Base-by-base conservation (phyloP, 1,140 invertebrate genomes). In the Leptinotarsa texana region DNA sequence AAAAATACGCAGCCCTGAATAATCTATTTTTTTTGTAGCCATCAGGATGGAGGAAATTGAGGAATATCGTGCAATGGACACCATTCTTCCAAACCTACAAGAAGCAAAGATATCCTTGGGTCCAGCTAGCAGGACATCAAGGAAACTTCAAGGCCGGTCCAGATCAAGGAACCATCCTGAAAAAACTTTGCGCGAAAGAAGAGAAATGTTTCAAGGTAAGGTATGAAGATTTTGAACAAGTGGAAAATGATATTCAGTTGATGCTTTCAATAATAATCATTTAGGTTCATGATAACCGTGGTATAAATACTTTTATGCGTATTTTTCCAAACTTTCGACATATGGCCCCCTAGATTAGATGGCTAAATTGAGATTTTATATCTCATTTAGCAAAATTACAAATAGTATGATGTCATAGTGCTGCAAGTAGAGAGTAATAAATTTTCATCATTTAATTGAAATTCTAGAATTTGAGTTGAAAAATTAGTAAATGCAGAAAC, bases 51-150 rank as follows among this genome's bases (percentile, higher is more conserved):
- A 89, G 93, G 75, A 97, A 97, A 86, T 90, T 98, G 48, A 89
- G 95, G 65, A 97, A 96, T 83, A 95, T 97, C 72, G 95, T 98
- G 48, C 94, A 96, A 83, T 97, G 95, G 95, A 96, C 96, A 47
- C 96, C 96, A 24, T 98, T 98, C 88, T 95, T 97, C 83, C 96
- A 98, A 87, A 97, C 95, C 0, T 98, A 97, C 88, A 97, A 97
- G 85, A 96, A 97, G 85, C 93, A 96, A 86, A 89, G 93, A 76
- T 98, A 98, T 88, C 96, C 95, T 68, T 98, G 96, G 96, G 94
- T 98, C 47, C 96, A 98, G 85, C 87, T 97, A 42, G 95, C 95
- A 42, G 95, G 95, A 5, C 95, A 97, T 84, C 94, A 96, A 86
- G 95, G 96, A 48, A 98, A 97, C 87, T 98, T 98, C 87, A 95